Evolutionary conservation across 2,113 vertebrate genomes (phyloP).

Genomic region (Phyllostomus hastatus): DNA sequence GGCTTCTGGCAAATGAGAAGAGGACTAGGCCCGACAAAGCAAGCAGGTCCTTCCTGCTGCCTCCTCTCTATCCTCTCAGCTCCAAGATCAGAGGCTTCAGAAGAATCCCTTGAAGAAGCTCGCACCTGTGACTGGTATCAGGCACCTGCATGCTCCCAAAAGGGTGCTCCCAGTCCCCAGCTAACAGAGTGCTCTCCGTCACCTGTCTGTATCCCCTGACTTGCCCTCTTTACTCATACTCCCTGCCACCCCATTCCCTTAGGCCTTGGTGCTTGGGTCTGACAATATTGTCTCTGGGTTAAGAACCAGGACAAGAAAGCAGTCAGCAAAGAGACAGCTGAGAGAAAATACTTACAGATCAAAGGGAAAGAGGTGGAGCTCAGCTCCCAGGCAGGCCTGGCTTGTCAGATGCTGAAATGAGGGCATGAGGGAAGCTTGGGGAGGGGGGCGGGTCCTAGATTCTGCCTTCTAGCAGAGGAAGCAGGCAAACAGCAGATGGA

Average conservation of each 20-base stretch:
- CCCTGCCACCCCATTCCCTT: not conserved
- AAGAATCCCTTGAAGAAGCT: not conserved
- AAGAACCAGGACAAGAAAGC: not conserved
- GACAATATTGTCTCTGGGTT: not conserved
- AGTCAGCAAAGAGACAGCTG: not conserved
- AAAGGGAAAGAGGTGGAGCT: not conserved
- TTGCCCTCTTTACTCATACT: not conserved
- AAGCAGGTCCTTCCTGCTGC: not conserved
- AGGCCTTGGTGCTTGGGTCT: not conserved
- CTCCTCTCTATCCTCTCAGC: not conserved
- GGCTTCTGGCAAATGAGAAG: not conserved
- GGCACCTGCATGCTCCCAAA: not conserved
- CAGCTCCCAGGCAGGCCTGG: not conserved
- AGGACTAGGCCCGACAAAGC: not conserved
- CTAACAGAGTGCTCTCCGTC: not conserved
- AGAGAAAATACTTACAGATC: not conserved
- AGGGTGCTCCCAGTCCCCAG: not conserved
- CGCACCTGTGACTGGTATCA: not conserved
- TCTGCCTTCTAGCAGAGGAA: not conserved
- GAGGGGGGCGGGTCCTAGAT: not conserved
- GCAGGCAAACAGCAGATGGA: conserved; percentile 7
- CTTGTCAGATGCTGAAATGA: not conserved
- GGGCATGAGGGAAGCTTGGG: not conserved
- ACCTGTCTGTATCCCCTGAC: not conserved
- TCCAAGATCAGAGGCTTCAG: not conserved